Evolutionary conservation across 2,888 invertebrate genomes (phyloP).

Genomic region (Notocelia uddmanniana): DNA sequence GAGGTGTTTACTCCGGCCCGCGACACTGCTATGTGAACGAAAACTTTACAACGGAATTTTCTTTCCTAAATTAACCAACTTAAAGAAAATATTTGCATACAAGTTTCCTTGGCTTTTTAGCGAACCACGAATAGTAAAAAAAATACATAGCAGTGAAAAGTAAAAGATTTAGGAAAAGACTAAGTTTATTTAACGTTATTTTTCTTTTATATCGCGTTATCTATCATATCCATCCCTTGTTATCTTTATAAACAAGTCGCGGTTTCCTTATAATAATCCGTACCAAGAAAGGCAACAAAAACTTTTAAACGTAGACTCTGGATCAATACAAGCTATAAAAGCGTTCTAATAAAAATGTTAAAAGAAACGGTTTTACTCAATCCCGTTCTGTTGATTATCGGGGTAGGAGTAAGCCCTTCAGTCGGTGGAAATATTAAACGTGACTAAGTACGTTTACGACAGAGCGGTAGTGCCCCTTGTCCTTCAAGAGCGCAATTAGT

Average conservation of each 20-base stretch:
- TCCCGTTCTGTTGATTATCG: constrained; percentile 21
- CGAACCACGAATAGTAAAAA: constrained; percentile 57
- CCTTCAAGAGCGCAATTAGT: constrained; percentile 83
- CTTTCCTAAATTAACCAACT: constrained; percentile 75
- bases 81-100: constrained; percentile 69
- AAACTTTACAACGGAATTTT: constrained; percentile 69
- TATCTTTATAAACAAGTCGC: constrained; percentile 21
- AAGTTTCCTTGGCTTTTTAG: constrained; percentile 63
- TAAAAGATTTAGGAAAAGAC: constrained; percentile 51
- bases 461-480: constrained; percentile 77
- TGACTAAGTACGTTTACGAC: constrained; percentile 81
- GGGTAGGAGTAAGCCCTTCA: constrained; percentile 58
- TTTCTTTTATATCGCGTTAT: constrained; percentile 7
- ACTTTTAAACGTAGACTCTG: background rate
- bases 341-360: constrained; percentile 9
- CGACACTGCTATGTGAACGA: constrained; percentile 63
- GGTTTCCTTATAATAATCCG: constrained; percentile 16
- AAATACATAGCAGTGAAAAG: constrained; percentile 59
- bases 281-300: constrained; percentile 6
- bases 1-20: constrained; percentile 72
- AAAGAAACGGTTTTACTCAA: constrained; percentile 12
- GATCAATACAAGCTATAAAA: constrained; percentile 9
- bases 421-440: constrained; percentile 79
- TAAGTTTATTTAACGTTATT: background rate
- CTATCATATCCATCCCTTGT: constrained; percentile 1